These are phyloP conservation scores for Trichogramma evanescens DNA, from an alignment of 2,888 invertebrate genomes.

Conservation along the genomic window DNA sequence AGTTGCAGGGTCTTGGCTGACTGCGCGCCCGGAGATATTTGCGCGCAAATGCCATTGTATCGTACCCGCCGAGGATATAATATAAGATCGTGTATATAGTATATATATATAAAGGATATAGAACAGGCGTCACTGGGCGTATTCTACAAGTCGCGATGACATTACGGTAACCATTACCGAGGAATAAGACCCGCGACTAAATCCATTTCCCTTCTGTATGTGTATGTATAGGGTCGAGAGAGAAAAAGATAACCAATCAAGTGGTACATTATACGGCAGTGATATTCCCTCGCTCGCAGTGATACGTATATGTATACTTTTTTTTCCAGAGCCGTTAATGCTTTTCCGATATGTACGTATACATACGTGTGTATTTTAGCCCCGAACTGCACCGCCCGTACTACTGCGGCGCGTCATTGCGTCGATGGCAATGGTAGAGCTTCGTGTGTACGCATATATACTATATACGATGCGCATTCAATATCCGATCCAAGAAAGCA, in stretches of 20 bases:
- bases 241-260: neutral
- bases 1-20: neutral
- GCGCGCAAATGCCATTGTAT: no score
- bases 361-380: neutral
- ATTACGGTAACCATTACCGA: constrained; percentile 4
- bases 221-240: neutral
- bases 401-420: no score
- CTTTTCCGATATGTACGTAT: constrained; percentile 7
- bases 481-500: no score
- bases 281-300: neutral
- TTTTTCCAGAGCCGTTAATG: neutral
- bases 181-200: neutral
- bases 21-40: no score
- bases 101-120: no score
- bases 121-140: no score
- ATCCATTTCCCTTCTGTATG: neutral
- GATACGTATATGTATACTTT: neutral
- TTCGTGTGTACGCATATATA: no score
- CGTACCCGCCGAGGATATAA: no score
- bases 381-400: neutral
- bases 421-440: no score
- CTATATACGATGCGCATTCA: no score
- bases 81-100: no score
- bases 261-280: neutral
- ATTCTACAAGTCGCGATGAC: neutral